Evolutionary conservation across 2,797 vertebrate species (phyloP).

Genomic region (Crax fasciolata): DNA sequence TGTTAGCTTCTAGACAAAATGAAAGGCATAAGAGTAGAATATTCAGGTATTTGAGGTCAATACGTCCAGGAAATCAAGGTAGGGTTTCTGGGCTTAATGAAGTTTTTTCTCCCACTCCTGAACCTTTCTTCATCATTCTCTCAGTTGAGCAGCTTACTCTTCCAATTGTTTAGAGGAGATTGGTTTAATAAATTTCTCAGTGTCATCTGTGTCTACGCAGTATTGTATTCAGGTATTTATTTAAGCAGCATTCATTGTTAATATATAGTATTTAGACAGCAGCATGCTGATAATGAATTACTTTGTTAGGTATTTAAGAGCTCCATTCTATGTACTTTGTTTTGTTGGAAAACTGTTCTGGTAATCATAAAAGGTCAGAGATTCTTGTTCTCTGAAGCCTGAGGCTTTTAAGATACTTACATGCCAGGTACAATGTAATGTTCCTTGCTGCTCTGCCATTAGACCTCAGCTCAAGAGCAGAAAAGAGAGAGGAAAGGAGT

Average conservation of each 20-base stretch:
- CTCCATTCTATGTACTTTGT: constrained; percentile 44
- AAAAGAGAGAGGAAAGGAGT: constrained; percentile 13
- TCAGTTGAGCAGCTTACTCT: neutral
- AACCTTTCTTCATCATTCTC: neutral
- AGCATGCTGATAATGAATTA: constrained; percentile 38
- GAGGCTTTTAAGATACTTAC: constrained; percentile 75
- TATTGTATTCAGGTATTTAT: neutral
- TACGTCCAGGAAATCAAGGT: neutral
- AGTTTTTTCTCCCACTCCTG: neutral
- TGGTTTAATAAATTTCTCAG: neutral
- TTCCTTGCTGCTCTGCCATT: constrained; percentile 33
- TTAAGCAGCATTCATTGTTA: constrained; percentile 62
- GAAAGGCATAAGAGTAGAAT: neutral
- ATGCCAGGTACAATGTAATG: constrained; percentile 42
- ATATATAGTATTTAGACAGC: constrained; percentile 32
- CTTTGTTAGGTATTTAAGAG: constrained; percentile 66
- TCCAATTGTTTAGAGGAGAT: neutral
- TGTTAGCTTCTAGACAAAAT: neutral
- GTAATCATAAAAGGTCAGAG: constrained; percentile 76
- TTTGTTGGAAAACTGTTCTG: constrained; percentile 54
- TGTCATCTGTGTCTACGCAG: neutral
- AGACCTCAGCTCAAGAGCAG: constrained; percentile 47
- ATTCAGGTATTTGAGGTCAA: neutral
- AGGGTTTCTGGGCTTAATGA: neutral
- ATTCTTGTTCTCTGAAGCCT: constrained; percentile 74